Evolutionary conservation across 1,140 invertebrate genomes (phyloP), one percentile per base, ranked within the genome.

Genomic region (Eupeodes corollae): DNA sequence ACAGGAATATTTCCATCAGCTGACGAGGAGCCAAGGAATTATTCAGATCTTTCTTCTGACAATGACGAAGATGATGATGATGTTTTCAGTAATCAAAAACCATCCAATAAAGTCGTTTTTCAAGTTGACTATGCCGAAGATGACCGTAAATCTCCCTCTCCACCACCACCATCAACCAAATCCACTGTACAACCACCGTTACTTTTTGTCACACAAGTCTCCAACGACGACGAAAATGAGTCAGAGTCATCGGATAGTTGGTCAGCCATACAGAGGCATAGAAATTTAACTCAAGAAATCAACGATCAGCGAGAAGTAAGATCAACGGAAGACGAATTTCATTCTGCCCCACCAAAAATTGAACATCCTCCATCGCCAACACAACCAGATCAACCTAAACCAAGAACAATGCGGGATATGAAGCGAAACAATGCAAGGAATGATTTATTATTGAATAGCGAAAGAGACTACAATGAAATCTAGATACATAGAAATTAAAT

Each of bases 271-370:
- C 52, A 52, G 9, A 51, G 60, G 16, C 60, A 63, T 52, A 57
- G 63, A 30, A 44, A 54, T 46, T 53, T 63, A 50, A 66, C 63
- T 38, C 51, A 58, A 30, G 50, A 54, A 31, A 50, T 62, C 11
- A 42, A 39, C 26, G 26, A 46, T 3, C 15, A 37, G 19, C 2
- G 26, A 33, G 15, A 37, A 16, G 18, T 16, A 10, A 12, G 26
- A 3, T 10, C 19, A 18, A 6, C 42, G 15, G 31, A 31, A 31
- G 42, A 43, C 6, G 21, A 26, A 26, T 3, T 5, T 5, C 21
- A 5, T 8, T 26, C 8, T 26, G 21, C 8, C 3, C 3, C 8
- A 5, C 21, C 3, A 3, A 26, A 26, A 26, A 8, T 26, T 5
- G 21, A 26, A 26, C 21, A 26, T 26, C 21, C 21, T 19, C 44